Evolutionary conservation across 92 coral and sea anemone species (phyloP).

Genomic region (Epizoanthus scotinus): DNA sequence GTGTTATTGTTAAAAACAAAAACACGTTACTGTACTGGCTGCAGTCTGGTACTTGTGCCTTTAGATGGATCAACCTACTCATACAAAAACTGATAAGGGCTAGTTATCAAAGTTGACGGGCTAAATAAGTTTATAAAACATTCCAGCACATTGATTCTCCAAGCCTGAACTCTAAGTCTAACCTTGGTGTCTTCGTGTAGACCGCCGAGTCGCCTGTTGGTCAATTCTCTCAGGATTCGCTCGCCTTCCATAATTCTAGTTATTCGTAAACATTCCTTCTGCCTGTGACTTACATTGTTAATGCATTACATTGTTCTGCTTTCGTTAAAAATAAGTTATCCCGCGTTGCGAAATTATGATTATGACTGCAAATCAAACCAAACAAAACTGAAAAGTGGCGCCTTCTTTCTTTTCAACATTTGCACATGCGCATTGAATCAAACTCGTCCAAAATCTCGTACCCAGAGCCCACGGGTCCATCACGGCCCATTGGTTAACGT

Average conservation of each 20-base stretch:
- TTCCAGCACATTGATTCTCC: background rate
- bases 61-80: too few species aligned
- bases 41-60: too few species aligned
- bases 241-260: conserved; percentile 79
- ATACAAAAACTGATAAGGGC: too few species aligned
- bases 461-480: background rate
- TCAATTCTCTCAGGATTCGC: conserved; percentile 74
- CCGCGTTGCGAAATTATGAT: background rate
- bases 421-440: conserved; percentile 1
- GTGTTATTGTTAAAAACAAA: too few species aligned
- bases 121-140: too few species aligned
- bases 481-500: too few species aligned
- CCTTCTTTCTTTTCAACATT: background rate
- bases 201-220: conserved; percentile 55
- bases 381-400: conserved; percentile 28
- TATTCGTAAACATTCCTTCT: background rate
- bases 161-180: conserved; percentile 13
- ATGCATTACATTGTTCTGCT: background rate
- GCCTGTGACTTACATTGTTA: background rate
- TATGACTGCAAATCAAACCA: background rate
- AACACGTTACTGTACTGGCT: too few species aligned
- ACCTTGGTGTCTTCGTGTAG: conserved; percentile 88
- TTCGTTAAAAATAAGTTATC: background rate
- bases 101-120: too few species aligned
- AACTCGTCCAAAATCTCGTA: background rate